A percentile compares a stretch with the other conserved stretches of the same genome.
phyloP scores from a whole-genome alignment of 2,888 invertebrate genomes.

The Sylvicola cinctus region DNA sequence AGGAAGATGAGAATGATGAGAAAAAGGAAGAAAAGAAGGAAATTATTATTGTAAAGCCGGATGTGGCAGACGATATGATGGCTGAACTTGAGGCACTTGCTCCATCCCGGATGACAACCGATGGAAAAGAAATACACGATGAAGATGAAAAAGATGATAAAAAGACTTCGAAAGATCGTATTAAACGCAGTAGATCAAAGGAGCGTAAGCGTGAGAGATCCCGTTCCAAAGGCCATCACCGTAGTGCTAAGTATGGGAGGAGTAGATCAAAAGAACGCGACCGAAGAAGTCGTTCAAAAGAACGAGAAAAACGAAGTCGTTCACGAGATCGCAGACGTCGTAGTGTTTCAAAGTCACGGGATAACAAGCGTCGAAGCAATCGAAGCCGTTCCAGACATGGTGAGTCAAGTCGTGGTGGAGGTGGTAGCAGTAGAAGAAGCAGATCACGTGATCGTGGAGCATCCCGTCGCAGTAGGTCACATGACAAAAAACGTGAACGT shows the following conservation, averaged over 20 bases:
- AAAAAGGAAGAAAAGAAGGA: conserved; percentile 19
- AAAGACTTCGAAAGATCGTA: conserved; percentile 11
- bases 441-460: conserved; percentile 12
- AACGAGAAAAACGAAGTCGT: not conserved
- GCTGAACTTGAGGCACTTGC: conserved; percentile 69
- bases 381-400: conserved; percentile 1
- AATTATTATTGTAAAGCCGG: conserved; percentile 21
- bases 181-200: conserved; percentile 9
- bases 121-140: conserved; percentile 14
- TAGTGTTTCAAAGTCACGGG: not conserved
- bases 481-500: conserved; percentile 15
- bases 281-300: not conserved
- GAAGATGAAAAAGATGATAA: conserved; percentile 10
- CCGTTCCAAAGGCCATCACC: not conserved
- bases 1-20: conserved; percentile 18
- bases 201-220: conserved; percentile 7
- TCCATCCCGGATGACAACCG: too few relatives aligned
- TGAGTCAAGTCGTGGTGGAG: conserved; percentile 10
- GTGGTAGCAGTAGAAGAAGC: conserved; percentile 12
- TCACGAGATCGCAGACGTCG: not conserved
- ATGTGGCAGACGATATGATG: conserved; percentile 62
- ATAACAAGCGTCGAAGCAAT: conserved; percentile 4
- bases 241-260: too few relatives aligned
- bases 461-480: conserved; percentile 9
- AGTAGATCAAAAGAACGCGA: conserved; percentile 5